Evolutionary conservation across 2,113 vertebrate genomes (phyloP).

Genomic region (Macquaria australasica): DNA sequence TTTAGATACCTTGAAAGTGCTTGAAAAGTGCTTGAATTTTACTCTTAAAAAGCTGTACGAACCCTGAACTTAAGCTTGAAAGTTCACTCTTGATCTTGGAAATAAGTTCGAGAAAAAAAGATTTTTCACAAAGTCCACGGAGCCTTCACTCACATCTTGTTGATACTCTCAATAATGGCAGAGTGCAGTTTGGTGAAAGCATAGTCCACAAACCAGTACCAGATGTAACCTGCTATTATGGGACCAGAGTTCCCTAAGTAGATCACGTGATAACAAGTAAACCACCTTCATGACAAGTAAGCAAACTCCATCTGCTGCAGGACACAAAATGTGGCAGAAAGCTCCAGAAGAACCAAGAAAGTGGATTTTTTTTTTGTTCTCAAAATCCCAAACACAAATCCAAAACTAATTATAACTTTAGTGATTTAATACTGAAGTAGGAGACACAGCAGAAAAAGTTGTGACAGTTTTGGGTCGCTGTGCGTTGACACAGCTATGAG

Average conservation of each 20-base stretch:
- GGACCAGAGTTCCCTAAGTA: background rate
- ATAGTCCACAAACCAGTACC: background rate
- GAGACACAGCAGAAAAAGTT: slow-evolving; percentile 24
- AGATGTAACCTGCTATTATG: background rate
- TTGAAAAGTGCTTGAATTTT: too few species aligned
- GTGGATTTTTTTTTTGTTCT: background rate
- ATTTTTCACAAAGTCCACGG: background rate
- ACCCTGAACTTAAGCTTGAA: too few species aligned
- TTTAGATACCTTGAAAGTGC: too few species aligned
- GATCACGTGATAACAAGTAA: background rate
- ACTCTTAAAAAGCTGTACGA: too few species aligned
- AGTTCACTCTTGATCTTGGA: background rate
- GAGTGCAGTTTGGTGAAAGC: background rate
- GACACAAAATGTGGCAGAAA: background rate
- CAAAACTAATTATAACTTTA: slow-evolving; percentile 1
- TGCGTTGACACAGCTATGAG: slow-evolving; percentile 22
- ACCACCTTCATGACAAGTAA: background rate
- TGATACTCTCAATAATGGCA: background rate
- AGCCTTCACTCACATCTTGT: background rate
- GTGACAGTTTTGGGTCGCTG: slow-evolving; percentile 74
- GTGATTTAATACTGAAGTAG: slow-evolving; percentile 33
- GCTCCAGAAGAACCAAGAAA: background rate
- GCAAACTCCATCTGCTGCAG: background rate
- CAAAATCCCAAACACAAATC: background rate
- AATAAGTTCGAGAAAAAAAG: background rate